Evolutionary conservation across 2,113 vertebrate species (phyloP).

Genomic region (Nannobrachium achirus): DNA sequence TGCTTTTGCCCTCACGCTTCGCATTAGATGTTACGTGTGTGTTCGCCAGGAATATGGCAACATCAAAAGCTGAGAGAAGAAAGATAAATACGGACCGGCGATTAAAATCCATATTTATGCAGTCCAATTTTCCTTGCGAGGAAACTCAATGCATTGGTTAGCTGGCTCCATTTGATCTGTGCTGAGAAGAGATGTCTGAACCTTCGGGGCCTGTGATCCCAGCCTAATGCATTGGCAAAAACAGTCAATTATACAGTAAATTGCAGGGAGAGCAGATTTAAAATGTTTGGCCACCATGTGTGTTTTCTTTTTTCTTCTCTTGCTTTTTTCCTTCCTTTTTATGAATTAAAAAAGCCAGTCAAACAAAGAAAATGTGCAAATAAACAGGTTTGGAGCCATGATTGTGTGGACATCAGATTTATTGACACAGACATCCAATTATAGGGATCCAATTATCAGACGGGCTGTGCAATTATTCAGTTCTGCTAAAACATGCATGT

Average conservation of each 20-base stretch:
- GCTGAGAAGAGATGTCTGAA: constrained; percentile 72
- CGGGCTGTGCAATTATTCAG: constrained; percentile 29
- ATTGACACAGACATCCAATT: constrained; percentile 51
- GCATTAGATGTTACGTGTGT: constrained; percentile 73
- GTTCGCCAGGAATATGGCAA: constrained; percentile 63
- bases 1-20: constrained; percentile 52
- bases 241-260: constrained; percentile 80
- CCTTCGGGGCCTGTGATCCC: constrained; percentile 75
- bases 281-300: constrained; percentile 63
- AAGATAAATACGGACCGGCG: constrained; percentile 77
- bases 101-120: constrained; percentile 83
- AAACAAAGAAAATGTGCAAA: constrained; percentile 52
- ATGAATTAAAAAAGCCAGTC: constrained; percentile 46
- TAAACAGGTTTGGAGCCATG: constrained; percentile 56
- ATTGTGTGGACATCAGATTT: constrained; percentile 37
- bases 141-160: constrained; percentile 69
- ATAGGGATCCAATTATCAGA: constrained; percentile 46
- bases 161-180: constrained; percentile 79
- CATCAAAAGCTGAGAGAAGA: constrained; percentile 75
- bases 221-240: constrained; percentile 75
- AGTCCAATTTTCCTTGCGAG: constrained; percentile 75
- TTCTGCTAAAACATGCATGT: constrained; percentile 24
- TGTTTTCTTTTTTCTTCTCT: constrained; percentile 17
- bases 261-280: constrained; percentile 62
- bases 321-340: neutral